Conservation (phyloP, 2,113 vertebrate genomes). For the Lycocorax pyrrhopterus region DNA sequence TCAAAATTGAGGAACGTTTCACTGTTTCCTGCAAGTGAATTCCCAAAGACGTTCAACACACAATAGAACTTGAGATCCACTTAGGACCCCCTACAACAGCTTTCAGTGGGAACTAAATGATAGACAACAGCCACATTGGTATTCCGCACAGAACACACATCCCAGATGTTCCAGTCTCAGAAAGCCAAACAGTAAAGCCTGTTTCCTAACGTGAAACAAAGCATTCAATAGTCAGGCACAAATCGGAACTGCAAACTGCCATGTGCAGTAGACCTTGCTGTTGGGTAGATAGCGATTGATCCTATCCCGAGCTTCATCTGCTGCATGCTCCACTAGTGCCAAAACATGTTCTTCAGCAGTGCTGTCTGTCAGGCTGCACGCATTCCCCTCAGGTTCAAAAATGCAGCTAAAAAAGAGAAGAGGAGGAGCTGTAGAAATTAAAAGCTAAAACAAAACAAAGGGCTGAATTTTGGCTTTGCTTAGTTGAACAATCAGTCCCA, state of each 20-base stretch:
- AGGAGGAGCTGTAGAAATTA: conserved; percentile 20
- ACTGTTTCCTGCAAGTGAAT: not conserved
- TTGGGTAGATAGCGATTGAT: conserved; percentile 89
- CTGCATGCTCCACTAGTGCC: conserved; percentile 93
- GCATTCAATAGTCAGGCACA: not conserved
- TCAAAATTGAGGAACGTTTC: not conserved
- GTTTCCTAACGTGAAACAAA: not conserved
- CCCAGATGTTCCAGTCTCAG: not conserved
- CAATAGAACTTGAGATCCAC: not conserved
- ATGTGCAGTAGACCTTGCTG: conserved; percentile 80
- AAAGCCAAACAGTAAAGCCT: not conserved
- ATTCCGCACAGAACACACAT: not conserved
- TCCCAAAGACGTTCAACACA: not conserved
- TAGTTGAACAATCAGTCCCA: not conserved
- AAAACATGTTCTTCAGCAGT: conserved; percentile 96
- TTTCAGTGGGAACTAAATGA: not conserved
- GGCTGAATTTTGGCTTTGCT: not conserved
- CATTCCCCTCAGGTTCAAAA: conserved; percentile 93
- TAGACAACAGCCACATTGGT: rapidly evolving
- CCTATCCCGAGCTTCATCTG: conserved; percentile 93
- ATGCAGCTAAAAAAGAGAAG: conserved; percentile 77
- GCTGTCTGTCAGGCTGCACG: conserved; percentile 94
- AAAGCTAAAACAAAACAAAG: not conserved
- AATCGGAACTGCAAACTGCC: not conserved
- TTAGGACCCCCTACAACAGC: not conserved